Evolutionary conservation across 1,140 invertebrate genomes (phyloP).

Genomic region (Nasonia vitripennis): DNA sequence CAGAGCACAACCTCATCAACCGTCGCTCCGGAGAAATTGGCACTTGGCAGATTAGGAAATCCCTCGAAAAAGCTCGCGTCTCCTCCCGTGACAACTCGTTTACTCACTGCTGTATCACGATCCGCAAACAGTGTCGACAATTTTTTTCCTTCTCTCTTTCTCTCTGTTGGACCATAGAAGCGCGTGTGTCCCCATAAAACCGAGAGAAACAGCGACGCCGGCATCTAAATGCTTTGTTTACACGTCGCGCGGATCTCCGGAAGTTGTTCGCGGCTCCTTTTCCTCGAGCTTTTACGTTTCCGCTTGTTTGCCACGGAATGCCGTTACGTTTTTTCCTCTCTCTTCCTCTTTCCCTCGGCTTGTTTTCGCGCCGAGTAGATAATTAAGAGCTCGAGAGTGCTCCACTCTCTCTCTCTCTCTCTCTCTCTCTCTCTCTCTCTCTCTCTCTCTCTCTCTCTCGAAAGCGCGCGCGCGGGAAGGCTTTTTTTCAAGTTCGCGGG

Average conservation of each 20-base stretch:
- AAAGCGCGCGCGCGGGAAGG: background rate
- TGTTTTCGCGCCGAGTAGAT: constrained; percentile 16
- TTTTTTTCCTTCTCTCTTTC: background rate
- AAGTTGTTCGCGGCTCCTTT: background rate
- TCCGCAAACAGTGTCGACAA: background rate
- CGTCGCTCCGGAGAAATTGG: background rate
- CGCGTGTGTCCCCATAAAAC: background rate
- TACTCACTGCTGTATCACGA: background rate
- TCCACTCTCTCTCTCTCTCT: background rate
- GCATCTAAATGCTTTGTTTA: constrained; percentile 31
- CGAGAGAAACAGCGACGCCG: background rate
- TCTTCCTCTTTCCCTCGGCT: background rate
- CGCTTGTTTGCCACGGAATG: background rate
- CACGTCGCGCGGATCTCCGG: background rate
- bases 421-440: background rate
- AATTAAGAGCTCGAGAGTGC: constrained; percentile 9
- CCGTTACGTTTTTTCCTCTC: background rate
- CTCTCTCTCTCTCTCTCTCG: background rate
- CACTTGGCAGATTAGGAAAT: constrained; percentile 23
- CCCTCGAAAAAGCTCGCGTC: background rate
- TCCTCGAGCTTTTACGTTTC: background rate
- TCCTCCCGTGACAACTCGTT: background rate
- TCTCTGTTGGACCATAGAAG: background rate
- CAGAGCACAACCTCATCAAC: background rate
- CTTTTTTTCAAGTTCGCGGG: background rate